Evolutionary conservation across 2,888 invertebrate species (phyloP).

Genomic region (Tipula helvola): DNA sequence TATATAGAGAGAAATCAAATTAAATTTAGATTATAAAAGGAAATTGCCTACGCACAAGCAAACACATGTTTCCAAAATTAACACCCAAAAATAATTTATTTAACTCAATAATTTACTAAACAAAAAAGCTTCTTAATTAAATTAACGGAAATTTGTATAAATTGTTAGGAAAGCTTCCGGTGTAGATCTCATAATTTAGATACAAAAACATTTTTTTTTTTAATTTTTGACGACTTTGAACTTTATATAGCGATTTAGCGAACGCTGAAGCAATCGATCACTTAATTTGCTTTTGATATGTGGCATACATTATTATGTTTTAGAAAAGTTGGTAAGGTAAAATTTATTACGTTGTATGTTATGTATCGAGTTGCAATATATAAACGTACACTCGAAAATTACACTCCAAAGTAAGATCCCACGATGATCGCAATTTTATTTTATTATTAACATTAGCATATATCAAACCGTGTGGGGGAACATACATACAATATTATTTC

Average conservation of each 20-base stretch:
- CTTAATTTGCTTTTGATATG: background rate
- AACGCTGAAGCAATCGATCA: background rate
- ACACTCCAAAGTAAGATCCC: background rate
- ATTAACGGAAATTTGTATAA: background rate
- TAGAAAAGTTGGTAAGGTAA: too few relatives aligned
- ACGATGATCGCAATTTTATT: background rate
- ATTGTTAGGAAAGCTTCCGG: background rate
- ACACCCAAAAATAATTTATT: too few relatives aligned
- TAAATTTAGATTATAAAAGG: too few relatives aligned
- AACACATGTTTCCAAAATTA: too few relatives aligned
- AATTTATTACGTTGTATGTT: too few relatives aligned
- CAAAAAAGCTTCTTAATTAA: background rate
- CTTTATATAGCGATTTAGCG: background rate
- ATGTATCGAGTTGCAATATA: background rate
- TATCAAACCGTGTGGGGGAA: background rate
- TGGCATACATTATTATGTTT: background rate
- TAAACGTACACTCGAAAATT: background rate
- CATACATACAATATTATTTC: background rate
- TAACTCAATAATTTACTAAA: too few relatives aligned
- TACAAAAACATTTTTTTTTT: too few relatives aligned
- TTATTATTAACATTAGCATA: background rate
- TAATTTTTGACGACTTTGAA: too few relatives aligned
- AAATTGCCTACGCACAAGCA: too few relatives aligned
- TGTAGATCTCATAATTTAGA: background rate
- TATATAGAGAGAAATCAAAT: too few relatives aligned